Base-by-base conservation (phyloP, 2,888 invertebrate species). In the Caenorhabditis angaria region DNA sequence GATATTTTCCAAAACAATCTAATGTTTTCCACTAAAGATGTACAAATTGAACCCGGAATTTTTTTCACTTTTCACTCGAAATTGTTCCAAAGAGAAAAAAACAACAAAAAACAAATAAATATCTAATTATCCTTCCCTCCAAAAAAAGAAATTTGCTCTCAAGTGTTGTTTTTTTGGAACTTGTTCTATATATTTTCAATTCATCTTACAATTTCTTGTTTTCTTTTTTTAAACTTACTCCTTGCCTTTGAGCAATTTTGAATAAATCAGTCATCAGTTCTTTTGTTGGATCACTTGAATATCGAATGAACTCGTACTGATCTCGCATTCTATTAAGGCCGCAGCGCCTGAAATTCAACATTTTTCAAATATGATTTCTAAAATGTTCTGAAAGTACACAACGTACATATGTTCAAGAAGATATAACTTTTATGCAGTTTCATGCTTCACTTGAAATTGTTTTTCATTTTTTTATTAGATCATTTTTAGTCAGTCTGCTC, bases 311-410 rank as follows among this genome's bases (percentile, higher is more conserved):
- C 10, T 70, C 67, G 60, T 73, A 80, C 55, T 78, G 68, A 1
- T 72, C 18, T 55, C 67, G 66, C 54, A 76, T 66, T 47, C 48
- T 76, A 22, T 76, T 53, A 22, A 82, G 66, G 47, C 82, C 76
- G 59, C 84, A 84, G 22, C 84, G 69, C 84, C 84, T 84, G 61
- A 57, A 81, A 76, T n/a, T n/a, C n/a, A n/a, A 20, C 22, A 22
- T 22, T 27, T 32, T 18, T 47, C 10, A 41, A 41, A 14, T 41
- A 41, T 41, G 41, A 41, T n/a, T n/a, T n/a, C n/a, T n/a, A n/a
- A 51, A 51, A 20, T n/a, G 24, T n/a, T 51, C 24, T 20, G 51
- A 51, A 22, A 51, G 6, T 51, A 8, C 6, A 51, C 20, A n/a
- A n/a, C n/a, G n/a, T n/a, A n/a, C n/a, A n/a, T n/a, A n/a, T n/a